A percentile compares a stretch with the other conserved stretches of the same genome.
Evolutionary conservation across 1,140 invertebrate species (phyloP).

Genomic region (Steinernema feltiae): DNA sequence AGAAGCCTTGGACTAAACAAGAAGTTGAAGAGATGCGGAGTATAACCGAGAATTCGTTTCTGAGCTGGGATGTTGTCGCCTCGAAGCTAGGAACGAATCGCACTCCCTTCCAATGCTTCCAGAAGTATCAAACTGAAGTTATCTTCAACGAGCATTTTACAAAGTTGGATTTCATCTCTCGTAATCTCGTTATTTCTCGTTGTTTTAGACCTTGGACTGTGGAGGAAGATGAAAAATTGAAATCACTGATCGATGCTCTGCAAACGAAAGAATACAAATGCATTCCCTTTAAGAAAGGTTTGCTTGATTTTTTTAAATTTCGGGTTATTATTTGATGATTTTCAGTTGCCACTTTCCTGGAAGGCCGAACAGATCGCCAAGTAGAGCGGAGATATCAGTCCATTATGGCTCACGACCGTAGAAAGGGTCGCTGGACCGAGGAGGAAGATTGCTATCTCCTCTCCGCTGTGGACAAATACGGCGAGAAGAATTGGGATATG

Average conservation of each 20-base stretch:
- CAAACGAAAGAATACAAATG: constrained; percentile 29
- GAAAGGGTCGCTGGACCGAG: constrained; percentile 52
- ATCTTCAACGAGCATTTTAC: constrained; percentile 36
- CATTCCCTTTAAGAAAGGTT: constrained; percentile 57
- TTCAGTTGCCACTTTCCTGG: constrained; percentile 57
- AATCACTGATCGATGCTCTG: constrained; percentile 48
- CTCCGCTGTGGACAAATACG: constrained; percentile 40
- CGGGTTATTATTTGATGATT: constrained; percentile 18
- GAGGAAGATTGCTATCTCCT: constrained; percentile 53
- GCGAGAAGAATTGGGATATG: constrained; percentile 47
- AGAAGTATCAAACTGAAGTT: constrained; percentile 57
- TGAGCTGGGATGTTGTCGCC: constrained; percentile 56
- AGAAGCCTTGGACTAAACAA: constrained; percentile 40
- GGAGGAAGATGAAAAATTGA: constrained; percentile 56
- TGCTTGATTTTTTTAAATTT: background rate
- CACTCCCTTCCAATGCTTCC: constrained; percentile 58
- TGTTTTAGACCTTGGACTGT: constrained; percentile 54
- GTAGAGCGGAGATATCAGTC: constrained; percentile 47
- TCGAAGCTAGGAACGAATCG: constrained; percentile 55
- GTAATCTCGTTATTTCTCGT: background rate
- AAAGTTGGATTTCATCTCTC: background rate
- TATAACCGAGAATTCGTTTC: constrained; percentile 44
- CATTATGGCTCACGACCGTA: constrained; percentile 45
- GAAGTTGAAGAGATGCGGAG: constrained; percentile 49
- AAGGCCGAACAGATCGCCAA: constrained; percentile 50